Base-by-base conservation (phyloP, 2,888 invertebrate genomes). In the Dasypogon diadema region DNA sequence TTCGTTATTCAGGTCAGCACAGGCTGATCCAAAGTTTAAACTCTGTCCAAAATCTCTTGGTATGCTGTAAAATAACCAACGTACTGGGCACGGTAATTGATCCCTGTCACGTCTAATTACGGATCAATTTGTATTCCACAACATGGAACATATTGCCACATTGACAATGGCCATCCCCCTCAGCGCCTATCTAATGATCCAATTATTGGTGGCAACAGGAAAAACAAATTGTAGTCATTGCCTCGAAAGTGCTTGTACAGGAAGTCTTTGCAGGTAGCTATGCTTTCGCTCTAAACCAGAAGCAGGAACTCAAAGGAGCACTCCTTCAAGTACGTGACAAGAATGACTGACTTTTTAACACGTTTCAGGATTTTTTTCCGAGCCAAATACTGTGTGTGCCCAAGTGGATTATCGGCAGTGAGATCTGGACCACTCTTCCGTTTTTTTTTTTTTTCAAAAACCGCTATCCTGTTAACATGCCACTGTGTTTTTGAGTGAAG, bases 181-280 rank as follows among this genome's bases (percentile, higher is more conserved):
- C 2, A 2, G 42, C 2, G 42, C n/a, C 12, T 60, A 37, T 60
- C 14, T 34, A 58, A 58, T 34, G 60, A 21, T 37, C 37, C 42
- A 60, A 60, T 60, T 60, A 60, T 37, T 60, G 60, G 60, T 37
- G 37, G 34, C 60, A 60, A 60, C 58, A 58, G 26, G 42, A 60
- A n/a, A n/a, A 37, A 12, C 60, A 21, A 37, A 60, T 60, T 18
- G 60, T 37, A 18, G 37, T 21, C 60, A 18, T 21, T 14, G 12
- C 37, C 37, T 12, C 60, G 37, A 60, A 60, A 42, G 42, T 60
- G 34, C 58, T 58, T 16, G 34, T 58, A 16, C 30, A 8, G 3
- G 58, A 58, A 58, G 30, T 30, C 58, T 16, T 34, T 6, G 60
- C 18, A 34, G 37, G 18, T 21, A 34, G 26, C 22, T 60, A 37